phyloP scores from a whole-genome alignment of 2,888 invertebrate genomes.

The Caenorhabditis sulstoni region DNA sequence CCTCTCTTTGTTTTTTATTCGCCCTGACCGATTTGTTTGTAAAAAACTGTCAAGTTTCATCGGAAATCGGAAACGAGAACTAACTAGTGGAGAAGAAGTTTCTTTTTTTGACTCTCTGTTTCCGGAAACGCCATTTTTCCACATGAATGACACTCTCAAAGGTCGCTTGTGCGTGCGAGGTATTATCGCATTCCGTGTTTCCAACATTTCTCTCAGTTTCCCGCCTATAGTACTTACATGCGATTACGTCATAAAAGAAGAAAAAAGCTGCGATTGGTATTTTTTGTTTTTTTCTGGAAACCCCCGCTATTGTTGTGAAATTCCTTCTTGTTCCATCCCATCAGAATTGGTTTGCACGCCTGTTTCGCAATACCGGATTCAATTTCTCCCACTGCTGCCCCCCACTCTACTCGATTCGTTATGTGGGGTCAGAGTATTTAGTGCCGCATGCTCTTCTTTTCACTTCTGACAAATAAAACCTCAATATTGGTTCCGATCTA shows the following conservation, averaged over 20 bases:
- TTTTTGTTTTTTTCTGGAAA: constrained; percentile 2
- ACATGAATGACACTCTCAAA: constrained; percentile 41
- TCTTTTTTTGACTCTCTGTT: not conserved
- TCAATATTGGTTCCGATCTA: no score
- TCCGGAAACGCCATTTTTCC: constrained; percentile 45
- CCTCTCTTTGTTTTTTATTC: constrained; percentile 15
- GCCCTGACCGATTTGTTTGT: constrained; percentile 9
- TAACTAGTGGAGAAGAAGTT: constrained; percentile 15
- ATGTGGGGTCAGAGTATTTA: no score
- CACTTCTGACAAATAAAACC: no score
- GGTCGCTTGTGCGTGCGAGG: constrained; percentile 4
- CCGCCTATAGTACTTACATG: not conserved
- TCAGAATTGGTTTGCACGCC: constrained; percentile 32
- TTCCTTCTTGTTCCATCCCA: constrained; percentile 7
- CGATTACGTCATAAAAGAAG: not conserved
- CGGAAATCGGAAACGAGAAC: not conserved
- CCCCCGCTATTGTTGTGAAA: constrained; percentile 17
- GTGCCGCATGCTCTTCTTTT: no score
- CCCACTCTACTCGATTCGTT: constrained; percentile 29
- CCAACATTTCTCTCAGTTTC: constrained; percentile 5
- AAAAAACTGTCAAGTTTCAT: constrained; percentile 31
- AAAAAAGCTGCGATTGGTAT: constrained; percentile 27
- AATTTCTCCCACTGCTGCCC: constrained; percentile 18
- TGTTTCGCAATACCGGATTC: constrained; percentile 53
- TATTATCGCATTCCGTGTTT: constrained; percentile 37